Evolutionary conservation across 2,888 invertebrate genomes (phyloP).

Genomic region (Athrips mouffetella): DNA sequence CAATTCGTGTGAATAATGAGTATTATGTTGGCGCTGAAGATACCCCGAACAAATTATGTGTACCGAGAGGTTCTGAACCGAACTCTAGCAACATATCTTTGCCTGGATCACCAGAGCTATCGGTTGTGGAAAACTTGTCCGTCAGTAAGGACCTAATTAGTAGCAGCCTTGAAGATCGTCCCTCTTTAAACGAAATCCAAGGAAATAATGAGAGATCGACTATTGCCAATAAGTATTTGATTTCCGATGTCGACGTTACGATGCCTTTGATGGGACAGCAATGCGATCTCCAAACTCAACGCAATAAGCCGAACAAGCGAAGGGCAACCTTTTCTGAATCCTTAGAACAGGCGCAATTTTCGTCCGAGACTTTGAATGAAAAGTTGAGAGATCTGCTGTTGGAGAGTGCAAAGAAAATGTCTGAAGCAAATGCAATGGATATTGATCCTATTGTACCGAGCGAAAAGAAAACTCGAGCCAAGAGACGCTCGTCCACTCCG

Average conservation of each 20-base stretch:
- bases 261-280: constrained; percentile 58
- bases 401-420: constrained; percentile 58
- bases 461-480: constrained; percentile 29
- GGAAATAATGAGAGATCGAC: constrained; percentile 25
- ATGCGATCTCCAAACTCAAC: constrained; percentile 35
- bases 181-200: constrained; percentile 42
- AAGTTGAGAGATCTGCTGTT: constrained; percentile 52
- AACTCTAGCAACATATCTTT: constrained; percentile 57
- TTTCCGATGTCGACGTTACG: constrained; percentile 45
- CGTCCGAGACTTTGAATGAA: constrained; percentile 51
- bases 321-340: constrained; percentile 39
- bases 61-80: constrained; percentile 19
- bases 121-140: constrained; percentile 63
- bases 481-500: constrained; percentile 54
- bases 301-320: constrained; percentile 22
- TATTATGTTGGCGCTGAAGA: background rate
- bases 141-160: constrained; percentile 44
- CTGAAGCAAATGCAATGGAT: constrained; percentile 18
- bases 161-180: constrained; percentile 28
- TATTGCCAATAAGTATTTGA: constrained; percentile 40
- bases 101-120: constrained; percentile 62
- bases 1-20: constrained; percentile 20
- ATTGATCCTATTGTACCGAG: constrained; percentile 19
- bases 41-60: background rate
- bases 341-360: constrained; percentile 36